Evolutionary conservation across 2,113 vertebrate species (phyloP).

Genomic region (Centrocercus urophasianus): DNA sequence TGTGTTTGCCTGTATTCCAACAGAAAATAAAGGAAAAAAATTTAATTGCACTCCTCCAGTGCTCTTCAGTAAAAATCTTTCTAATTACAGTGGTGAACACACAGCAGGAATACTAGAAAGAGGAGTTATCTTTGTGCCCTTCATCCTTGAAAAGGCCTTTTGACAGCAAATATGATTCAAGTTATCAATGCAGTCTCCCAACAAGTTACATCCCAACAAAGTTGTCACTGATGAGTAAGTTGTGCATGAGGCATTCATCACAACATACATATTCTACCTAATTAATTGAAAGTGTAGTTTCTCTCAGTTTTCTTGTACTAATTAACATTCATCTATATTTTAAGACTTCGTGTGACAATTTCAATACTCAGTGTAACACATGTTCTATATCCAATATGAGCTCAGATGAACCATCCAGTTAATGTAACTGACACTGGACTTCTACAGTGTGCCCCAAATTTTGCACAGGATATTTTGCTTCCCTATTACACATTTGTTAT

Average conservation of each 20-base stretch:
- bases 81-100: conserved; percentile 50
- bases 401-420: not conserved
- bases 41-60: conserved; percentile 55
- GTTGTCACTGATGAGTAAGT: not conserved
- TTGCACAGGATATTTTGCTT: not conserved
- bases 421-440: not conserved
- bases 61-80: conserved; percentile 31
- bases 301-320: not conserved
- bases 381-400: not conserved
- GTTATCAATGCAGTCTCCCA: conserved; percentile 5
- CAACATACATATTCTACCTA: conserved; percentile 9
- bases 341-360: conserved; percentile 26
- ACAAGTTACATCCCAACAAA: conserved; percentile 24
- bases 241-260: conserved; percentile 21
- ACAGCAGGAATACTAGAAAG: conserved; percentile 33
- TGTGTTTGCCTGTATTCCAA: conserved; percentile 62
- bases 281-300: conserved; percentile 53
- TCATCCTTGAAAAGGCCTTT: conserved; percentile 54
- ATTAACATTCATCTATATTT: conserved; percentile 38
- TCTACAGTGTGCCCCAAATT: not conserved
- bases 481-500: conserved; percentile 39
- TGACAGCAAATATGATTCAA: conserved; percentile 38
- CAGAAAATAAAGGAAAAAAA: conserved; percentile 50
- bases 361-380: not conserved
- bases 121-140: conserved; percentile 50